Evolutionary conservation across 1,140 invertebrate genomes (phyloP), one percentile per base, ranked within the genome.

Genomic region (Danaus plexippus): DNA sequence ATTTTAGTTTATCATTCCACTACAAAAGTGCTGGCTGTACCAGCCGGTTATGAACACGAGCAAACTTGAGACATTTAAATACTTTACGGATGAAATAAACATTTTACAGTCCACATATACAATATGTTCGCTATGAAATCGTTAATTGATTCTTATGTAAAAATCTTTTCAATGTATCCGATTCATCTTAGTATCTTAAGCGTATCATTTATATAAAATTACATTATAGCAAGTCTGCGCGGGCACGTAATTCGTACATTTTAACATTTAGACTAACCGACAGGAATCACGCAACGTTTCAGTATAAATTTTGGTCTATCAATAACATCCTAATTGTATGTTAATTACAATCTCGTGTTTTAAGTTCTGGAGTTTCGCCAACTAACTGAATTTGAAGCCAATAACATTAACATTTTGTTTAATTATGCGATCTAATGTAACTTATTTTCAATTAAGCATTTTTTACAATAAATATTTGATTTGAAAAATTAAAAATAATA

Each of bases 21-120:
- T 13, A 52, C 54, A 51, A 61, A 61, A 61, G 59, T 52, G 45
- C 59, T 45, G 49, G 1, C 54, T 54, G 59, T 61, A 61, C 59
- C 59, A 61, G 59, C 15, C 59, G 13, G 44, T 52, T 56, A 42
- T 44, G 47, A 12, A n/a, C 11, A 13, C 44, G 22, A 52, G 43
- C 42, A 61, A 48, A 59, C 45, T 47, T 54, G 10, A 11, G 48
- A 50, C 41, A 41, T 50, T 13, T n/a, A 10, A 22, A 32, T 7
- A 40, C 2, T 22, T 32, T n/a, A 13, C 44, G 9, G 12, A 51
- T 12, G 7, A 15, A 11, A 51, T 42, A 51, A 42, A 42, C 5
- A 32, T 32, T 32, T 32, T 8, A 6, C 7, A 32, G 22, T 6
- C 7, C 22, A 32, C 22, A 32, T 32, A 32, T 6, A 32, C 6